These are phyloP conservation scores for Platanista minor DNA, from an alignment of 2,113 vertebrate genomes.

Conservation along the genomic window DNA sequence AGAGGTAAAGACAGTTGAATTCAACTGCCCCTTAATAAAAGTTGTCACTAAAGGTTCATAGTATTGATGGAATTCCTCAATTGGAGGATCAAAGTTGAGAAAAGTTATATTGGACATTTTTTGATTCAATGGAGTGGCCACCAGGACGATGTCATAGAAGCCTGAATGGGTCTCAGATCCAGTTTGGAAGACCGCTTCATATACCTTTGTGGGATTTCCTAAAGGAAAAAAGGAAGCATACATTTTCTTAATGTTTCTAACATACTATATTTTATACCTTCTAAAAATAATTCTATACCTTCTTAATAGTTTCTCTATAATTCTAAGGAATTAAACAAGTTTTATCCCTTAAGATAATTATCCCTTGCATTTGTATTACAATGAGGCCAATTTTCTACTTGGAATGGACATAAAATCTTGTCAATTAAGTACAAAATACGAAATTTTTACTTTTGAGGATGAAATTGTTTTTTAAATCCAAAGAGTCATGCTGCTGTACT, in stretches of 20 bases:
- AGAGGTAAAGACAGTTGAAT: constrained; percentile 87
- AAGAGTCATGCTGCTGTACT: background rate
- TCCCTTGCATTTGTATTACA: background rate
- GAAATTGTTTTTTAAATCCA: background rate
- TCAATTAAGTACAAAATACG: background rate
- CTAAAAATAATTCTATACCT: constrained; percentile 38
- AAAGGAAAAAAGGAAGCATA: background rate
- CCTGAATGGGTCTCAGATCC: constrained; percentile 80
- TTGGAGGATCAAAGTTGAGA: constrained; percentile 85
- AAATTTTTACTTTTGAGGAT: background rate
- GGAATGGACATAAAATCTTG: background rate
- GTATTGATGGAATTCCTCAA: constrained; percentile 81
- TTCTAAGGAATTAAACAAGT: background rate
- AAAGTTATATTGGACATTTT: constrained; percentile 88
- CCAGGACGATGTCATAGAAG: constrained; percentile 89
- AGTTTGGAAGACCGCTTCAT: constrained; percentile 86
- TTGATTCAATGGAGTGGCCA: constrained; percentile 89
- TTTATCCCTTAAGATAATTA: background rate
- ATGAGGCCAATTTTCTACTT: background rate
- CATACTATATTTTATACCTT: background rate
- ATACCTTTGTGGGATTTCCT: constrained; percentile 82
- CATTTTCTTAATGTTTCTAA: constrained; percentile 35
- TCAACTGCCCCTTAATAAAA: constrained; percentile 87
- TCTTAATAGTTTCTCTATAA: background rate
- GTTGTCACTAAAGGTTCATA: constrained; percentile 88